phyloP scores from a whole-genome alignment of 2,113 vertebrate species.

The Pleuronectes platessa region DNA sequence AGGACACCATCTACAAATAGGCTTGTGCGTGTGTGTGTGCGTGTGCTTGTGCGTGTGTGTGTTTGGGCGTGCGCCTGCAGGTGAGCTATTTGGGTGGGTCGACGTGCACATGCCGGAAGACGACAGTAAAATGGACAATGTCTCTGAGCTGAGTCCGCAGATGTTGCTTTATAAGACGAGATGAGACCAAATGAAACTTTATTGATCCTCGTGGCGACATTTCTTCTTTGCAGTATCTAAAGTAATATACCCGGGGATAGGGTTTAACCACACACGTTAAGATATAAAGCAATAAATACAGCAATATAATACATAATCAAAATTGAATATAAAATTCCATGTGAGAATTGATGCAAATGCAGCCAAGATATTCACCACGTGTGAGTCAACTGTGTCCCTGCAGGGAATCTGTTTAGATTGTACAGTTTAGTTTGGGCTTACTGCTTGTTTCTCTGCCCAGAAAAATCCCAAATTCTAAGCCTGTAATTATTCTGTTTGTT shows the following conservation, averaged over 20 bases:
- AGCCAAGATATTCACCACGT: not conserved
- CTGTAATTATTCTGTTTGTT: not conserved
- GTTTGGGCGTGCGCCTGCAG: not conserved
- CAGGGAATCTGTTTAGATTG: not conserved
- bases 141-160: conserved; percentile 25
- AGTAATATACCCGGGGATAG: conserved; percentile 1
- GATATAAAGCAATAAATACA: conserved; percentile 24
- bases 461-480: not conserved
- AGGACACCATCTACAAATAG: conserved; percentile 19
- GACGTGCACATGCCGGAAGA: not conserved
- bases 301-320: not conserved
- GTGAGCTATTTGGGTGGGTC: not conserved
- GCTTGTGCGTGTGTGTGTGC: not conserved
- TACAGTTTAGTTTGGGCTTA: not conserved
- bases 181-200: conserved; percentile 24
- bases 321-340: conserved; percentile 5
- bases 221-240: conserved; percentile 11
- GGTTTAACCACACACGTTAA: not conserved
- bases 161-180: conserved; percentile 30
- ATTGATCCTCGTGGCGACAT: conserved; percentile 39
- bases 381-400: not conserved
- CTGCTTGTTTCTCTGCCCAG: not conserved
- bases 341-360: not conserved
- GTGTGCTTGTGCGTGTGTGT: not conserved
- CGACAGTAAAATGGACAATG: conserved; percentile 29